Base-by-base conservation (phyloP, 2,888 invertebrate species). In the Mystacides longicornis region DNA sequence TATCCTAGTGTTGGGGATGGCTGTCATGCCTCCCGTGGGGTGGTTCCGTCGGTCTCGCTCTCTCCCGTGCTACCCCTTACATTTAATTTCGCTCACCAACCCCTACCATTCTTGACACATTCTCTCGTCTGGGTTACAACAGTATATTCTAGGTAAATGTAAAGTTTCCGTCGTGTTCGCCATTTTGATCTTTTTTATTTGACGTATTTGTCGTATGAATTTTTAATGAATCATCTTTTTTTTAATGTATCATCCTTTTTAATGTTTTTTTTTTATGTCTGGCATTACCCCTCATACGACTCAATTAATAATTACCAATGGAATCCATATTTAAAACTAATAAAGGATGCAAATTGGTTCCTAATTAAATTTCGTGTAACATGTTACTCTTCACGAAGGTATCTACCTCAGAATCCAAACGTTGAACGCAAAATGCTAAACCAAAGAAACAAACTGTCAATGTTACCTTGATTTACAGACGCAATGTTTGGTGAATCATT, bases 271-370 rank as follows among this genome's bases (percentile, higher is more conserved):
- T 42, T 14, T 42, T 42, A 18, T n/a, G 16, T 42, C 42, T 19
- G 33, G 50, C 20, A 5, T 23, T 22, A 23, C 49, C 49, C 49
- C 49, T 23, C 2, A 49, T n/a, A n/a, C n/a, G n/a, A n/a, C n/a
- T n/a, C n/a, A n/a, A n/a, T n/a, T n/a, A n/a, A n/a, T n/a, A n/a
- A n/a, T n/a, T n/a, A n/a, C n/a, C n/a, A n/a, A n/a, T n/a, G n/a
- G n/a, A n/a, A 27, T 27, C 11, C 27, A 27, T 27, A 27, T 27
- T n/a, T n/a, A n/a, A n/a, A n/a, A n/a, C n/a, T n/a, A n/a, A n/a
- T n/a, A n/a, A n/a, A n/a, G n/a, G n/a, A n/a, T n/a, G n/a, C n/a
- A n/a, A n/a, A n/a, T n/a, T n/a, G n/a, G n/a, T n/a, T n/a, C n/a
- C n/a, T n/a, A n/a, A n/a, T n/a, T n/a, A n/a, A n/a, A n/a, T n/a